Conservation (phyloP, 2,797 vertebrate genomes). For the Acanthis flammea region DNA sequence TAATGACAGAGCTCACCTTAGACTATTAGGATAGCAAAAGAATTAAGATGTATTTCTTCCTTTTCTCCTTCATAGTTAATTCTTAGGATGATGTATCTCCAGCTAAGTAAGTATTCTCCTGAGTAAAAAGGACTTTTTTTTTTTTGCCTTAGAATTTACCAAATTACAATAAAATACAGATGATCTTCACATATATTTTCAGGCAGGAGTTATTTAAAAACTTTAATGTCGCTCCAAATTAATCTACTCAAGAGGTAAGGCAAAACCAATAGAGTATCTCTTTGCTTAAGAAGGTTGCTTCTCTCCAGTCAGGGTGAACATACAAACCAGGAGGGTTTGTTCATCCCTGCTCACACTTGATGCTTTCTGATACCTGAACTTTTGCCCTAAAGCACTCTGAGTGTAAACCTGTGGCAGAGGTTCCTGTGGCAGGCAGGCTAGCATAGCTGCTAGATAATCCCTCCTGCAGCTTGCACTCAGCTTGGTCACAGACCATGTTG, state of each 20-base stretch:
- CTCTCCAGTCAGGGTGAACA: accelerated
- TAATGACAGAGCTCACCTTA: neutral
- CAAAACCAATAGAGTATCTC: neutral
- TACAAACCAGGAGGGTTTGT: neutral
- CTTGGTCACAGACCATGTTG: neutral
- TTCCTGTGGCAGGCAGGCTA: neutral
- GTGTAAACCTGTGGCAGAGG: neutral
- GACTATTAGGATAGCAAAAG: neutral
- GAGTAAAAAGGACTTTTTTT: neutral
- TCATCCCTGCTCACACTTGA: neutral
- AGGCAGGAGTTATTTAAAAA: neutral
- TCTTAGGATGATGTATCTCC: neutral
- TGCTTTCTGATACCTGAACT: neutral
- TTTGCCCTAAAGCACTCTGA: neutral
- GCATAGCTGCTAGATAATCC: neutral
- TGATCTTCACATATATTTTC: neutral
- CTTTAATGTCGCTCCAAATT: neutral
- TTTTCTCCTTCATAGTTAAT: neutral
- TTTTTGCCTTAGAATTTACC: neutral
- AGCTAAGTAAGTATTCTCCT: neutral
- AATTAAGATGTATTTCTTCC: neutral
- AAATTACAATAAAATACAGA: neutral
- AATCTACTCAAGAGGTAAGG: neutral
- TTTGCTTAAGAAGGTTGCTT: neutral
- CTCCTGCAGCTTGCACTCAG: neutral